Evolutionary conservation across 2,888 invertebrate species (phyloP).

Genomic region (Agrilus cyanescens): DNA sequence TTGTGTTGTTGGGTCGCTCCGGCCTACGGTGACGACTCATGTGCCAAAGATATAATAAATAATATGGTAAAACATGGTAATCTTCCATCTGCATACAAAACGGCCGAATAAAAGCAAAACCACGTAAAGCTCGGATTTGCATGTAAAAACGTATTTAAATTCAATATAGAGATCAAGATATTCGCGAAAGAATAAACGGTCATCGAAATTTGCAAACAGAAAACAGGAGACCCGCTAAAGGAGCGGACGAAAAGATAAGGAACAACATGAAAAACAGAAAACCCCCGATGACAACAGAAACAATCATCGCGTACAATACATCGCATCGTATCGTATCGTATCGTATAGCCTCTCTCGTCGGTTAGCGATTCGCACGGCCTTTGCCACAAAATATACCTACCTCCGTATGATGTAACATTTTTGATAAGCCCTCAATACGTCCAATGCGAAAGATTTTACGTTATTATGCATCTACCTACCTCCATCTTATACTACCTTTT

Average conservation of each 20-base stretch:
- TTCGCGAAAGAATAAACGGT: slow-evolving; percentile 16
- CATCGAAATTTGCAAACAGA: slow-evolving; percentile 26
- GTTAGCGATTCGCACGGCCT: too few relatives aligned
- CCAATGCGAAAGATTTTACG: too few relatives aligned
- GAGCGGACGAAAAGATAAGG: slow-evolving; percentile 2
- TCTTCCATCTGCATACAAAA: slow-evolving; percentile 29
- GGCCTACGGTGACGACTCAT: slow-evolving; percentile 17
- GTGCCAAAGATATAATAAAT: slow-evolving; percentile 27
- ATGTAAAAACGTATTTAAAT: slow-evolving; percentile 34
- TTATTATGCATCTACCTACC: too few relatives aligned
- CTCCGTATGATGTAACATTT: too few relatives aligned
- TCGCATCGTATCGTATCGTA: too few relatives aligned
- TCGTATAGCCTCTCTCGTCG: too few relatives aligned
- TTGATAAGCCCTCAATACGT: too few relatives aligned
- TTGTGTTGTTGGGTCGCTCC: slow-evolving; percentile 20
- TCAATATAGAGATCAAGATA: slow-evolving; percentile 23
- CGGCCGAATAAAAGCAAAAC: slow-evolving; percentile 15
- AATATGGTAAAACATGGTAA: slow-evolving; percentile 27
- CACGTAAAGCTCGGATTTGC: slow-evolving; percentile 25
- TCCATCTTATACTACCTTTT: too few relatives aligned
- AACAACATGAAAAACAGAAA: too few relatives aligned
- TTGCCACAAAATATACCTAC: too few relatives aligned
- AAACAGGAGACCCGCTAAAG: slow-evolving; percentile 8
- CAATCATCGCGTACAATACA: too few relatives aligned
- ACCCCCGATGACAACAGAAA: too few relatives aligned